These are phyloP conservation scores for Fulica atra DNA, from an alignment of 2,113 vertebrate species.

Conservation along the genomic window DNA sequence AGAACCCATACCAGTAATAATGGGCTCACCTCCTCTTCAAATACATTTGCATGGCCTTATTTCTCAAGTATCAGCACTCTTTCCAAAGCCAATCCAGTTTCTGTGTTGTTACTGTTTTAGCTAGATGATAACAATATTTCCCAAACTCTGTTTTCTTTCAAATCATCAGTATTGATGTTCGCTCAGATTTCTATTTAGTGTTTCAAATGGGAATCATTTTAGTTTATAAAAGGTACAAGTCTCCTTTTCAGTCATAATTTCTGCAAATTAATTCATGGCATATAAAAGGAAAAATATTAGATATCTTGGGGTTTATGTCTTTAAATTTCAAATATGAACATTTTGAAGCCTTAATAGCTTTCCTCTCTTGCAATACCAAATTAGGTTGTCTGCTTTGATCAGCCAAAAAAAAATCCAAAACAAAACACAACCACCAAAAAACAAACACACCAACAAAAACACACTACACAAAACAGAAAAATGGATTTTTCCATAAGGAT, in stretches of 20 bases:
- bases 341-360: not conserved
- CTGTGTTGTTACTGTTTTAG: not conserved
- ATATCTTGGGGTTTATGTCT: not conserved
- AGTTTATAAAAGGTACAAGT: not conserved
- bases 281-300: not conserved
- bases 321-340: not conserved
- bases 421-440: too few relatives aligned
- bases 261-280: not conserved
- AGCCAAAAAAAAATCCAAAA: not conserved
- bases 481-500: not conserved
- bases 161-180: not conserved
- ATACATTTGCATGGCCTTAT: not conserved
- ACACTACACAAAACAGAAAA: too few relatives aligned
- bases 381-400: not conserved
- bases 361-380: not conserved
- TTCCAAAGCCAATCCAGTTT: not conserved
- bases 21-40: not conserved
- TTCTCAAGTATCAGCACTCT: not conserved
- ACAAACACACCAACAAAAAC: too few relatives aligned
- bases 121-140: not conserved
- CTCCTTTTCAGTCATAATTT: not conserved
- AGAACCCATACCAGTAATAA: not conserved
- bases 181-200: not conserved
- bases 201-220: not conserved
- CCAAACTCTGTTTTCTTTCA: not conserved